Evolutionary conservation across 2,797 vertebrate genomes (phyloP).

Genomic region (Rhinoraja longicauda): DNA sequence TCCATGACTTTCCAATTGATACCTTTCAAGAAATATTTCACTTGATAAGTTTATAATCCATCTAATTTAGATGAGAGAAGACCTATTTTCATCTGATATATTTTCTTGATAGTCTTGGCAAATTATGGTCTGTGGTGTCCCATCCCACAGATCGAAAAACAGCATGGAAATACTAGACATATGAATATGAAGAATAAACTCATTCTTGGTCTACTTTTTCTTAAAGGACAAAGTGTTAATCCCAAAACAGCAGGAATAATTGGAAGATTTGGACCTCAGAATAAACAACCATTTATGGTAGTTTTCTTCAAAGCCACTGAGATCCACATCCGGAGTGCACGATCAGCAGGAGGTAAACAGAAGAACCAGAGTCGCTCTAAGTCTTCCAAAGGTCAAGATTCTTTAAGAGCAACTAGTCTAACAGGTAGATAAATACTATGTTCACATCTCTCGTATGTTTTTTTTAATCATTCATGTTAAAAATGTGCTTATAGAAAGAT

Average conservation of each 20-base stretch:
- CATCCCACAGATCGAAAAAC: background rate
- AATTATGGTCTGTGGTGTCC: background rate
- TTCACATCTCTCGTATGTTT: background rate
- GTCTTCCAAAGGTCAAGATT: constrained; percentile 81
- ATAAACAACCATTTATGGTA: constrained; percentile 96
- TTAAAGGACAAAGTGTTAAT: constrained; percentile 84
- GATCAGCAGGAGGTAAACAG: constrained; percentile 75
- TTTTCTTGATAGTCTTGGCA: background rate
- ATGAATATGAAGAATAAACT: background rate
- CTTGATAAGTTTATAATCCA: background rate
- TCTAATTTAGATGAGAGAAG: background rate
- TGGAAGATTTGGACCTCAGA: constrained; percentile 85
- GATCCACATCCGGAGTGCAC: constrained; percentile 86
- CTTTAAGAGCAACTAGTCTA: constrained; percentile 77
- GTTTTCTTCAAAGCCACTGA: constrained; percentile 97
- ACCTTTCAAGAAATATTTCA: background rate
- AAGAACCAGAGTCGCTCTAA: constrained; percentile 84
- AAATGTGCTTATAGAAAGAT: background rate
- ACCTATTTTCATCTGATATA: background rate
- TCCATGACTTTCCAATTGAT: too few species aligned
- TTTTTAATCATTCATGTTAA: background rate
- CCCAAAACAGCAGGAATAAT: constrained; percentile 84
- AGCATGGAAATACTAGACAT: background rate
- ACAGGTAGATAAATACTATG: constrained; percentile 66
- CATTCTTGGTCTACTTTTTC: background rate